Evolutionary conservation across 2,113 vertebrate species (phyloP).

Genomic region (Ardeotis arabs): DNA sequence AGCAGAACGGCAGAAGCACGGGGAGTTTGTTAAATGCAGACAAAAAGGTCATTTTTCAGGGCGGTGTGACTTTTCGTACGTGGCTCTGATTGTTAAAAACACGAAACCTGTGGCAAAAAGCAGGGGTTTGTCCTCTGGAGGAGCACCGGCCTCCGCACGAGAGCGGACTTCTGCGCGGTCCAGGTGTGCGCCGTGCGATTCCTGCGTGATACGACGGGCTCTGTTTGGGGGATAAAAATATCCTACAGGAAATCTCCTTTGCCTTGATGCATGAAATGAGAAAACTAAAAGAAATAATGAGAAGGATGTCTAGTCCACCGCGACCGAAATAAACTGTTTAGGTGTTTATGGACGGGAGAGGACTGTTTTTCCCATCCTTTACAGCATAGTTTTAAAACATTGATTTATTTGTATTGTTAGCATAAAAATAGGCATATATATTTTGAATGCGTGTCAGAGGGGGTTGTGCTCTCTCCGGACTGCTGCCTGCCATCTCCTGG

Average conservation of each 20-base stretch:
- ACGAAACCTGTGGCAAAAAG: background rate
- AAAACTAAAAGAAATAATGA: background rate
- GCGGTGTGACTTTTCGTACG: accelerated
- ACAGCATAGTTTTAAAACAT: background rate
- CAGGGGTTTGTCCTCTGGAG: background rate
- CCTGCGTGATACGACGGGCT: background rate
- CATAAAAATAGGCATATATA: background rate
- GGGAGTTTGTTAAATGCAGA: background rate
- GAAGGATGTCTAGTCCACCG: background rate
- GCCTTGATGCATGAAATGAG: background rate
- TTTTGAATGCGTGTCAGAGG: background rate
- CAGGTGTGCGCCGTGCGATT: background rate
- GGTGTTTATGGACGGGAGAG: background rate
- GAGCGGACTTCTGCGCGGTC: background rate
- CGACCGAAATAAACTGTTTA: background rate
- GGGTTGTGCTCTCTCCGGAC: background rate
- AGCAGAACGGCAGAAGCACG: background rate
- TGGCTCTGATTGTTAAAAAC: background rate
- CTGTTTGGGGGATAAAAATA: background rate
- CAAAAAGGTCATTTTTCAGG: background rate
- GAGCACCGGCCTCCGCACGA: accelerated
- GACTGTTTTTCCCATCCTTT: background rate
- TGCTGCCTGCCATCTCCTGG: background rate
- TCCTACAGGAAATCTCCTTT: background rate
- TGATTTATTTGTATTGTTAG: background rate